Base-by-base conservation (phyloP, 2,113 vertebrate genomes). In the human (Homo sapiens) region DNA sequence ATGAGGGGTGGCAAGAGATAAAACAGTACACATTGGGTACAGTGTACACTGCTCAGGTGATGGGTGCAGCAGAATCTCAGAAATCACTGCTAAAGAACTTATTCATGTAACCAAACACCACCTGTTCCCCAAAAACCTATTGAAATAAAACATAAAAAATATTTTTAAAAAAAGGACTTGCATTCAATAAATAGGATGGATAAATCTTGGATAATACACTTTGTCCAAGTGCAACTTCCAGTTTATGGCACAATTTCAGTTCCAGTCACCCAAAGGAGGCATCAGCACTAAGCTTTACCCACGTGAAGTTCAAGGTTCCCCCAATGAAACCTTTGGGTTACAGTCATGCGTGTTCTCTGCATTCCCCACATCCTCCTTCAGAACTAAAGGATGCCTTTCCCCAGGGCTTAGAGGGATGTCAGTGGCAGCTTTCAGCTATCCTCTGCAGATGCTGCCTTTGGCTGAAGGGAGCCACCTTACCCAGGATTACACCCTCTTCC, bases 191-290 rank as follows among this genome's bases (percentile, higher is more conserved):
- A 38, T 14, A 40, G n/a, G 12, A 57, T n/a, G 14, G 43, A 43
- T 10, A 18, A 30, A 25, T 20, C 27, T 55, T 40, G 16, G 23
- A 76, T 2, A 45, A 40, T 0, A 35, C 0, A 0, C 2, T 45
- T n/a, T 27, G 22, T 40, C n/a, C 61, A 16, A 48, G 55, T 17
- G 35, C 18, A 16, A 50, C 40, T 85, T 79, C 55, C 12, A 0
- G 8, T 25, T 6, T 1, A 8, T 4, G 35, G 55, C 61, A 72
- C 50, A 1, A n/a, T 48, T 43, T 78, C 68, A 23, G 23, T 14
- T 76, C 73, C n/a, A 17, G 13, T 35, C 9, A 20, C 17, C 18
- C 4, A 23, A 68, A 61, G 38, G n/a, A 35, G 27, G 2, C 11
- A 72, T 38, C 9, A 11, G 45, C 59, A 12, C 23, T 40, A 40